A percentile compares a stretch with the other conserved stretches of the same genome.
Evolutionary conservation across 2,113 vertebrate genomes (phyloP).

Genomic region (Willisornis vidua): DNA sequence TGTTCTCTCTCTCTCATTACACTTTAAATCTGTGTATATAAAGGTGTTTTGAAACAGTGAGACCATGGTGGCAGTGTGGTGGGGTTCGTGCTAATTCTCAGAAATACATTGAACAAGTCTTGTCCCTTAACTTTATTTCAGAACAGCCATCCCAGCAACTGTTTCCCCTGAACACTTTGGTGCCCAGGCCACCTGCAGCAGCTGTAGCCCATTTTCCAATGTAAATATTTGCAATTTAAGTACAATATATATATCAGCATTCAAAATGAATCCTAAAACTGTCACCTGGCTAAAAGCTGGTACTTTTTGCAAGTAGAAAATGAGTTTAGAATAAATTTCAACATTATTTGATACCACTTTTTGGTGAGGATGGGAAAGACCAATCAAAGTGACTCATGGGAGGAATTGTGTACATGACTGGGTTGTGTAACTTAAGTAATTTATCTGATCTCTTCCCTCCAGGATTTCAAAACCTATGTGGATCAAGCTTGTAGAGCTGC

Average conservation of each 20-base stretch:
- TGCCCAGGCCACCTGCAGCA: neutral
- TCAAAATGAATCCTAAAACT: neutral
- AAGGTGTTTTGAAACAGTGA: neutral
- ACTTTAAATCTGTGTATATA: neutral
- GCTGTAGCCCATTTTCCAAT: neutral
- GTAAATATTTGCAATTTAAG: neutral
- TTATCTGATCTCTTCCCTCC: neutral
- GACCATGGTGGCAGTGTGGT: neutral
- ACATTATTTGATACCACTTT: neutral
- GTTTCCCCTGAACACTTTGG: neutral
- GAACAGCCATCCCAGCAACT: neutral
- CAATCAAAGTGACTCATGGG: neutral
- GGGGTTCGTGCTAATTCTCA: neutral
- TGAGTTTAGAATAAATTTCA: neutral
- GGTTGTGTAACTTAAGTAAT: neutral
- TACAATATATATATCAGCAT: neutral
- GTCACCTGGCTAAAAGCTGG: neutral
- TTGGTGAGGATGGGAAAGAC: neutral
- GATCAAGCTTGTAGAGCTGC: slow-evolving; percentile 96
- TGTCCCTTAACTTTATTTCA: neutral
- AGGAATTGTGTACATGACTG: neutral
- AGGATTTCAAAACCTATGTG: slow-evolving; percentile 91
- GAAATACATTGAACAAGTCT: neutral
- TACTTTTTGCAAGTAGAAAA: neutral
- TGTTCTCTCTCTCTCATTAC: neutral